These are phyloP conservation scores for Pagetopsis macropterus DNA, from an alignment of 2,797 vertebrate genomes.

Conservation along the genomic window DNA sequence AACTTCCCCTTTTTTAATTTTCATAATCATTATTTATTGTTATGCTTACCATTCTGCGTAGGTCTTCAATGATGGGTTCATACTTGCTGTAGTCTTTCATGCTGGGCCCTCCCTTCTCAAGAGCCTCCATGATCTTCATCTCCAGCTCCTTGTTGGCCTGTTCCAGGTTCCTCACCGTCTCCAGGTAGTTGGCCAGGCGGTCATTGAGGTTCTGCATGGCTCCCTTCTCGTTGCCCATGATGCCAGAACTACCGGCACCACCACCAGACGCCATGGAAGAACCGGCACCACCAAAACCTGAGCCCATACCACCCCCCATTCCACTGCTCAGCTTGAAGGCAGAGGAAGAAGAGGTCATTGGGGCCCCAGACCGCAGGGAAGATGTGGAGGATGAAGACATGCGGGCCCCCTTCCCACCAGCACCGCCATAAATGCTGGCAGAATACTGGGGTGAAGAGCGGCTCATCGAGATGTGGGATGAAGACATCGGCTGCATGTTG, in stretches of 20 bases:
- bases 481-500: constrained; percentile 32
- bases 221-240: constrained; percentile 88
- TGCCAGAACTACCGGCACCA: constrained; percentile 13
- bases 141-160: constrained; percentile 88
- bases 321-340: constrained; percentile 84
- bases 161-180: constrained; percentile 89
- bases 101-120: constrained; percentile 88
- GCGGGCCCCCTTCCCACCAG: constrained; percentile 68
- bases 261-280: constrained; percentile 32
- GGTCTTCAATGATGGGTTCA: constrained; percentile 86
- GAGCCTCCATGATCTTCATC: constrained; percentile 86
- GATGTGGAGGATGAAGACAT: constrained; percentile 71
- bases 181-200: constrained; percentile 90
- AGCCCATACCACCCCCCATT: constrained; percentile 68
- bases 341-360: constrained; percentile 69
- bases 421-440: constrained; percentile 72
- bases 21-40: neutral
- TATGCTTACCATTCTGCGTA: constrained; percentile 85
- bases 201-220: constrained; percentile 94
- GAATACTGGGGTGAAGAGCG: constrained; percentile 67
- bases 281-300: constrained; percentile 40
- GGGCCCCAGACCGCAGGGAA: constrained; percentile 67
- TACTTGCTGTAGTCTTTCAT: constrained; percentile 87
- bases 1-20: neutral
- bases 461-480: constrained; percentile 55